These are phyloP conservation scores for Caradrina kadenii DNA, from an alignment of 2,888 invertebrate genomes.

Conservation along the genomic window DNA sequence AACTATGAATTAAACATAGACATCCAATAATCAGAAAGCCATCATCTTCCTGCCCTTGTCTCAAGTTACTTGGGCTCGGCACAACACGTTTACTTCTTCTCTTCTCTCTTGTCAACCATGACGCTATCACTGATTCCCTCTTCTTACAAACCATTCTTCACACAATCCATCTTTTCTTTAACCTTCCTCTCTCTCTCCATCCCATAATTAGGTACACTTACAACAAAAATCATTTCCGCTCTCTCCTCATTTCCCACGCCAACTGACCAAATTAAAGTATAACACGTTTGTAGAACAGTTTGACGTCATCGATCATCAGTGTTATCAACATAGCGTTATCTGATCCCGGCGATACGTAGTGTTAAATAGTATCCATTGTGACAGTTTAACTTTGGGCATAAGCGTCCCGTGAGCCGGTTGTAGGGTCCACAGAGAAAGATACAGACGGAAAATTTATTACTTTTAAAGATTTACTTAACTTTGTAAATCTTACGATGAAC, in stretches of 20 bases:
- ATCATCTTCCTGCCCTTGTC: too few relatives aligned
- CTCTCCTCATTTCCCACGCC: slow-evolving; percentile 51
- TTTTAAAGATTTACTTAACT: too few relatives aligned
- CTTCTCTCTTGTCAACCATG: too few relatives aligned
- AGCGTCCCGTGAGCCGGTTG: slow-evolving; percentile 65
- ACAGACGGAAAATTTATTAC: neutral
- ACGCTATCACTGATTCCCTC: too few relatives aligned
- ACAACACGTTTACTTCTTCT: too few relatives aligned
- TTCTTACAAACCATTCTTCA: too few relatives aligned
- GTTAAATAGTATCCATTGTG: slow-evolving; percentile 86
- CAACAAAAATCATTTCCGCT: slow-evolving; percentile 32
- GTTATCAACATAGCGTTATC: slow-evolving; percentile 76
- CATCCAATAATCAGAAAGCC: too few relatives aligned
- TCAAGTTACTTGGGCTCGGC: too few relatives aligned
- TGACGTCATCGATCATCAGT: slow-evolving; percentile 82
- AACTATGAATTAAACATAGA: neutral
- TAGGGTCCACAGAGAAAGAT: slow-evolving; percentile 69
- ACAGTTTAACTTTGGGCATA: slow-evolving; percentile 85
- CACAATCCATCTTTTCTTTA: too few relatives aligned
- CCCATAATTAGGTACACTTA: neutral
- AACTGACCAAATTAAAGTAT: slow-evolving; percentile 40
- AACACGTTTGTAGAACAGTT: slow-evolving; percentile 54
- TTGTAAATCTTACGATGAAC: neutral
- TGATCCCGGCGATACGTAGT: slow-evolving; percentile 79
- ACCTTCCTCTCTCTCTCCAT: too few relatives aligned